These are phyloP conservation scores for Hydrotaea diabolus DNA, from an alignment of 2,888 invertebrate species.

Conservation along the genomic window DNA sequence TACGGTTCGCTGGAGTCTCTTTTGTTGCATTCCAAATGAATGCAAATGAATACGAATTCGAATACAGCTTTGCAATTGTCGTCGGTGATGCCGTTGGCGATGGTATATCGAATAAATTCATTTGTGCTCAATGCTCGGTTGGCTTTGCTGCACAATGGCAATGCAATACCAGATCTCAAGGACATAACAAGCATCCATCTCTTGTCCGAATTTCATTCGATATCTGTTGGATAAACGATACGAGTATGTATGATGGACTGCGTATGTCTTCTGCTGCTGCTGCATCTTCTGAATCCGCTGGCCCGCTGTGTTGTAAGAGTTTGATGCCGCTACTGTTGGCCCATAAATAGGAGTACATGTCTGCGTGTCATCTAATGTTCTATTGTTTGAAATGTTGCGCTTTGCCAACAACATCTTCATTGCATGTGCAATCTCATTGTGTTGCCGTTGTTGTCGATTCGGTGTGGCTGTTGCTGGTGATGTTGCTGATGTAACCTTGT, in stretches of 20 bases:
- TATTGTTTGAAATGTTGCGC: slow-evolving; percentile 53
- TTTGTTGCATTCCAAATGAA: slow-evolving; percentile 12
- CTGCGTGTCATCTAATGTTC: slow-evolving; percentile 45
- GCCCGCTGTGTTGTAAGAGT: not conserved
- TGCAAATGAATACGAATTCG: slow-evolving; percentile 17
- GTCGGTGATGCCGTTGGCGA: not conserved
- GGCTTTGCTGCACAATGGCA: slow-evolving; percentile 36
- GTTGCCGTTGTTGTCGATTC: no score
- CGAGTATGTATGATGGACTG: no score
- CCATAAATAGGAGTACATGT: not conserved
- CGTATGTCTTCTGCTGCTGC: not conserved
- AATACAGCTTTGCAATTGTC: not conserved
- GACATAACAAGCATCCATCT: slow-evolving; percentile 57
- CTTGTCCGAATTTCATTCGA: slow-evolving; percentile 52
- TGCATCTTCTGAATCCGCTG: not conserved
- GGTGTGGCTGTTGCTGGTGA: not conserved
- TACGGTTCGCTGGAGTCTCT: slow-evolving; percentile 1
- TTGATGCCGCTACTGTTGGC: not conserved
- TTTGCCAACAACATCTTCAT: slow-evolving; percentile 18
- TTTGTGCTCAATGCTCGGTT: slow-evolving; percentile 46
- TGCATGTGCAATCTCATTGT: slow-evolving; percentile 4
- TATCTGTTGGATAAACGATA: slow-evolving; percentile 21
- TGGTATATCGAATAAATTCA: slow-evolving; percentile 38
- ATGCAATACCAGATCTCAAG: slow-evolving; percentile 53
- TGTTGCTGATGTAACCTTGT: slow-evolving; percentile 57